Percentiles rank a stretch among this genome's conserved stretches.
phyloP scores from a whole-genome alignment of 2,113 vertebrate species.

The Haemorhous mexicanus region DNA sequence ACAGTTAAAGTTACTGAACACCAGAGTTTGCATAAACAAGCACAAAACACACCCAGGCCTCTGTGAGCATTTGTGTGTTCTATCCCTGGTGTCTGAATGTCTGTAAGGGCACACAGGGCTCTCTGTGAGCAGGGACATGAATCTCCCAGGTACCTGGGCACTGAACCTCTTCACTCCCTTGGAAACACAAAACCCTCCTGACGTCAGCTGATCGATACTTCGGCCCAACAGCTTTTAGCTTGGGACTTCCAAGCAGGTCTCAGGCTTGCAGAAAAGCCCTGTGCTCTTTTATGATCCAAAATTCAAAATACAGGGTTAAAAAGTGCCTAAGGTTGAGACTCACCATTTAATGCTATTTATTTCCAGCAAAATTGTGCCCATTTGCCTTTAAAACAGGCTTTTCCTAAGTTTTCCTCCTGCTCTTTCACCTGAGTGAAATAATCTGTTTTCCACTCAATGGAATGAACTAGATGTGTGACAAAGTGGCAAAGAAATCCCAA shows the following conservation, averaged over 20 bases:
- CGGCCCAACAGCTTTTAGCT: fast-evolving
- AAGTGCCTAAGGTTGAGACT: not conserved
- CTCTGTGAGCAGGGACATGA: fast-evolving
- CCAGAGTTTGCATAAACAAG: not conserved
- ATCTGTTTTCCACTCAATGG: conserved; percentile 40
- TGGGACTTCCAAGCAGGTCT: not conserved
- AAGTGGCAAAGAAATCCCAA: conserved; percentile 52
- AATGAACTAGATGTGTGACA: conserved; percentile 27
- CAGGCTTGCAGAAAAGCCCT: not conserved
- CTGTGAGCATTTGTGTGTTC: not conserved
- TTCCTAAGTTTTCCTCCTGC: conserved; percentile 1
- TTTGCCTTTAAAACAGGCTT: not conserved
- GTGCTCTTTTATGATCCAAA: not conserved
- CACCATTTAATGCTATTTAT: not conserved
- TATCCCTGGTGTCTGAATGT: fast-evolving
- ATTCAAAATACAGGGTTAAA: not conserved
- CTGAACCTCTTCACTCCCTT: not conserved
- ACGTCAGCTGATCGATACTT: not conserved
- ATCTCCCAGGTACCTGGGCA: not conserved
- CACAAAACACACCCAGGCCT: fast-evolving
- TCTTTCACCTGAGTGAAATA: conserved; percentile 59
- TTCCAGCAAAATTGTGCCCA: not conserved
- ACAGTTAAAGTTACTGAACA: not conserved
- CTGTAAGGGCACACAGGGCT: fast-evolving
- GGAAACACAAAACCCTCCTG: not conserved